Evolutionary conservation across 2,113 vertebrate genomes (phyloP).

Genomic region (Poeciliopsis turrubarensis): DNA sequence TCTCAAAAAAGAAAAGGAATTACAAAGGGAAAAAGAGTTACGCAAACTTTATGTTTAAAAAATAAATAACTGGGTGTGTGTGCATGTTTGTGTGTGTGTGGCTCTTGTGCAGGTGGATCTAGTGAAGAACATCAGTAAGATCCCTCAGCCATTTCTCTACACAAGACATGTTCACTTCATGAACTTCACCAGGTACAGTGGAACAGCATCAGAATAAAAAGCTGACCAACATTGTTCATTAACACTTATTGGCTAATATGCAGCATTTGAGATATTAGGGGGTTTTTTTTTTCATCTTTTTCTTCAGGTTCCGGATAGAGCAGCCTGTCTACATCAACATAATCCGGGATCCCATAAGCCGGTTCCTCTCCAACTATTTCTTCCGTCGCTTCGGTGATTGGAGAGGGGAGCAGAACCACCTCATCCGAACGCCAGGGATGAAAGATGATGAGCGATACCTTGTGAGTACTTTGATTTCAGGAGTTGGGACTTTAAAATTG

Average conservation of each 20-base stretch:
- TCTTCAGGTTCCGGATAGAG: slow-evolving; percentile 92
- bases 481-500: neutral
- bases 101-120: slow-evolving; percentile 86
- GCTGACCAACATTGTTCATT: neutral
- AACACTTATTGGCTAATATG: neutral
- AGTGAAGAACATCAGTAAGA: slow-evolving; percentile 96
- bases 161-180: slow-evolving; percentile 98
- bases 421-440: slow-evolving; percentile 97
- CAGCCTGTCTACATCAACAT: slow-evolving; percentile 98
- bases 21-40: no score
- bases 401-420: slow-evolving; percentile 97
- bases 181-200: slow-evolving; percentile 92
- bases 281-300: neutral
- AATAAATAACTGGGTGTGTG: neutral
- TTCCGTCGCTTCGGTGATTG: slow-evolving; percentile 99
- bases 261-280: neutral
- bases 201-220: neutral
- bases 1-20: no score
- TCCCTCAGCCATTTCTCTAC: slow-evolving; percentile 96
- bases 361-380: slow-evolving; percentile 98
- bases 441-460: slow-evolving; percentile 96
- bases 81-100: neutral
- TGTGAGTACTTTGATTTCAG: slow-evolving; percentile 78
- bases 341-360: slow-evolving; percentile 94
- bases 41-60: neutral